These are phyloP conservation scores for Lates calcarifer DNA, from an alignment of 2,113 vertebrate species.

Conservation along the genomic window DNA sequence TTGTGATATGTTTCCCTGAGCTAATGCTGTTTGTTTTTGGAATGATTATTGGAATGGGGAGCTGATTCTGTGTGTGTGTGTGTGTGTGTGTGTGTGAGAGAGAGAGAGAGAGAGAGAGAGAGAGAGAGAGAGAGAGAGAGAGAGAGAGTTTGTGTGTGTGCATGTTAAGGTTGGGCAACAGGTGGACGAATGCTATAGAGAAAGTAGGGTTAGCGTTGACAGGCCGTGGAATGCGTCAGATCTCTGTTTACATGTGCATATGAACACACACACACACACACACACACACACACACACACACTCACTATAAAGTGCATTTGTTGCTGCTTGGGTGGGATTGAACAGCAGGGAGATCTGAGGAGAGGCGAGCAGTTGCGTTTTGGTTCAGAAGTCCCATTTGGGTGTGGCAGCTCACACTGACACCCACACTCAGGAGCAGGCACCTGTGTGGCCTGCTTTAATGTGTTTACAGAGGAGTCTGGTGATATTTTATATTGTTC, in stretches of 20 bases:
- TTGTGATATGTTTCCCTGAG: constrained; percentile 12
- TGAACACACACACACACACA: constrained; percentile 60
- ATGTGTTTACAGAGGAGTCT: constrained; percentile 19
- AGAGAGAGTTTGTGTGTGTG: constrained; percentile 5
- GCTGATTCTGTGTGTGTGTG: constrained; percentile 8
- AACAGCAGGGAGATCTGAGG: constrained; percentile 78
- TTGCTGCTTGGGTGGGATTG: constrained; percentile 79
- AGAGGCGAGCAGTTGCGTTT: constrained; percentile 74
- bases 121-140: constrained; percentile 1
- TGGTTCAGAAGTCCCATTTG: constrained; percentile 72
- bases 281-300: constrained; percentile 51
- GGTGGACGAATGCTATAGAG: constrained; percentile 68
- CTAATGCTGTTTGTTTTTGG: constrained; percentile 19
- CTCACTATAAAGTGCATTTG: constrained; percentile 65
- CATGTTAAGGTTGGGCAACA: constrained; percentile 58
- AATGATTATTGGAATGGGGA: neutral
- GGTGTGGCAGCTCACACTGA: constrained; percentile 66
- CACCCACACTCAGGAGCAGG: constrained; percentile 42
- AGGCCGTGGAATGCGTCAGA: constrained; percentile 69
- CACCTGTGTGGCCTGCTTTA: constrained; percentile 55
- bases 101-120: constrained; percentile 4
- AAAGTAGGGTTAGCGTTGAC: constrained; percentile 71
- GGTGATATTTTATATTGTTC: neutral
- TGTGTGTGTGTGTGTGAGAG: constrained; percentile 15
- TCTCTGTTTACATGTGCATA: constrained; percentile 72